Evolutionary conservation across 2,888 invertebrate species (phyloP).

Genomic region (Tigriopus californicus): DNA sequence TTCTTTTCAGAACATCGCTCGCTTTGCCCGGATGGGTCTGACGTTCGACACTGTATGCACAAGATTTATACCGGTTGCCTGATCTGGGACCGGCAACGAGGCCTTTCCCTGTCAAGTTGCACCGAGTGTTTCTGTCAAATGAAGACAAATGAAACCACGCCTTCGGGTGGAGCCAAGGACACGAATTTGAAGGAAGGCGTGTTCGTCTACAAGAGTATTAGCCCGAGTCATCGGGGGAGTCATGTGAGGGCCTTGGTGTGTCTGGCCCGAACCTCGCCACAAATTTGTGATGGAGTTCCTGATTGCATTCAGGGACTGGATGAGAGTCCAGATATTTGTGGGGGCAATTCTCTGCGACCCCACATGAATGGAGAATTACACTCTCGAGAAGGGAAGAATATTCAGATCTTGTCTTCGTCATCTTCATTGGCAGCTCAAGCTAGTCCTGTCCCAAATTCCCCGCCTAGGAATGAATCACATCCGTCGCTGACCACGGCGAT

Average conservation of each 20-base stretch:
- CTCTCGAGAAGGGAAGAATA: neutral
- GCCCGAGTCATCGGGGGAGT: neutral
- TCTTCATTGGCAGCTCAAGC: neutral
- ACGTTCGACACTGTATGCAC: neutral
- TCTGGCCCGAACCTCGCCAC: neutral
- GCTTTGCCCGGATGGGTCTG: neutral
- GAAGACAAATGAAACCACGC: neutral
- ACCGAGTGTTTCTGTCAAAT: constrained; percentile 1
- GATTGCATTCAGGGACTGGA: constrained; percentile 1
- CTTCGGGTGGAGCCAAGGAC: neutral
- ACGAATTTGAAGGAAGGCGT: no score
- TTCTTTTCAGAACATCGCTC: no score
- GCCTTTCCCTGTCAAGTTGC: neutral
- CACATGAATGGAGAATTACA: neutral
- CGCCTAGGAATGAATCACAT: neutral
- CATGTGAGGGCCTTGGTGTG: neutral
- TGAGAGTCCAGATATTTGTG: neutral
- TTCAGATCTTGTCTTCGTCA: neutral
- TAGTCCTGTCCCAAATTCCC: neutral
- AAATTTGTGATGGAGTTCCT: constrained; percentile 1
- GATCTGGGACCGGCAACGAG: neutral
- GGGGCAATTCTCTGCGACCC: neutral
- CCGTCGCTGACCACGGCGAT: no score
- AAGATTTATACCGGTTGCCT: neutral
- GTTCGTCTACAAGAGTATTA: no score